phyloP scores from a whole-genome alignment of 2,888 invertebrate genomes.

The Calameuta pallipes region DNA sequence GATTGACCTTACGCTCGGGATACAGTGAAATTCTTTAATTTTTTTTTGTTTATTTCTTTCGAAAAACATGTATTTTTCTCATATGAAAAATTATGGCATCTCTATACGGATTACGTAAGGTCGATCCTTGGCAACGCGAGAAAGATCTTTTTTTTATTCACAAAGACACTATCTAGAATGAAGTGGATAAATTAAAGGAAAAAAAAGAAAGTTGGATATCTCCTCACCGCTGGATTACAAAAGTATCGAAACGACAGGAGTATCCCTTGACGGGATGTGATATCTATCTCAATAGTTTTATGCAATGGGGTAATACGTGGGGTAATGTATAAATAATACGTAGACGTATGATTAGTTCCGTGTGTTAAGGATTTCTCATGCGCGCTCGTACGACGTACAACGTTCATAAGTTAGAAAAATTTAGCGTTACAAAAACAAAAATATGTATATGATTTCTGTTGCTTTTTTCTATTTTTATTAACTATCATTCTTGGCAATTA shows the following conservation, averaged over 20 bases:
- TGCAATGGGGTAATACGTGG: neutral
- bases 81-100: neutral
- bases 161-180: neutral
- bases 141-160: neutral
- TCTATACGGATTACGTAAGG: neutral
- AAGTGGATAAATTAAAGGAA: neutral
- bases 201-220: neutral
- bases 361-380: neutral
- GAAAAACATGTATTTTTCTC: neutral
- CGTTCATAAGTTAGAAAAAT: neutral
- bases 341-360: neutral
- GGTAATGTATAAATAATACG: neutral
- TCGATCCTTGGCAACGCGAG: neutral
- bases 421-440: neutral
- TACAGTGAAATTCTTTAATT: neutral
- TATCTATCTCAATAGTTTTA: neutral
- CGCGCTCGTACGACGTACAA: neutral
- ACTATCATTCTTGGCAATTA: neutral
- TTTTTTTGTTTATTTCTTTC: neutral
- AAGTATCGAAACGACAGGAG: neutral
- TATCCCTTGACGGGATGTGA: neutral
- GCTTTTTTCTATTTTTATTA: neutral
- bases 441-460: neutral
- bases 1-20: neutral
- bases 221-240: neutral